These are phyloP conservation scores for Pseudomyrmex pallidus DNA, from an alignment of 1,140 invertebrate genomes.

Conservation along the genomic window DNA sequence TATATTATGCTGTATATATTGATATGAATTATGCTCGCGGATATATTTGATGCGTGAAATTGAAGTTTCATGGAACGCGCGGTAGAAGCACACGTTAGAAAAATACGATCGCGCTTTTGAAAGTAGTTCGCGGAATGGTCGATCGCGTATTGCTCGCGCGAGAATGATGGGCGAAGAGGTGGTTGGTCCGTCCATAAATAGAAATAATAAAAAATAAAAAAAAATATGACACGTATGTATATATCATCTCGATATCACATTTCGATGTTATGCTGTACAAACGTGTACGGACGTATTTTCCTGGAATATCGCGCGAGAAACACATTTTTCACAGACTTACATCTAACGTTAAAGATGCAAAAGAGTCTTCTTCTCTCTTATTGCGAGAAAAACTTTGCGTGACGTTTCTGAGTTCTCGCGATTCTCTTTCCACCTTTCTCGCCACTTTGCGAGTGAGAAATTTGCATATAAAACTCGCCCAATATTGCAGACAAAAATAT, in stretches of 20 bases:
- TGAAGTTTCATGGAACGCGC: constrained; percentile 33
- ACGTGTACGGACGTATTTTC: constrained; percentile 35
- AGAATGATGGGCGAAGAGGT: not conserved
- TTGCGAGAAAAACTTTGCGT: constrained; percentile 9
- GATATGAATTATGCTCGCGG: constrained; percentile 32
- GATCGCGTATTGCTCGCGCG: constrained; percentile 27
- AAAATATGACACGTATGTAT: constrained; percentile 24
- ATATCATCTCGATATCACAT: constrained; percentile 40
- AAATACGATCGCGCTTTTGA: constrained; percentile 32
- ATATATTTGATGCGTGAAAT: constrained; percentile 53
- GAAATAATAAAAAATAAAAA: constrained; percentile 55
- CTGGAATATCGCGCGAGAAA: constrained; percentile 37
- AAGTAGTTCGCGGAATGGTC: constrained; percentile 28
- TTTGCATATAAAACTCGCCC: not conserved
- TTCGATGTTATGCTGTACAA: constrained; percentile 28
- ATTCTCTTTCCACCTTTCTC: constrained; percentile 7
- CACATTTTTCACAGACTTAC: constrained; percentile 25
- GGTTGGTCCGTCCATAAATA: constrained; percentile 14
- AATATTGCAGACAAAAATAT: not conserved
- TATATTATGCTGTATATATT: not conserved
- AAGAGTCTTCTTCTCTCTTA: constrained; percentile 11
- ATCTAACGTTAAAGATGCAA: constrained; percentile 13
- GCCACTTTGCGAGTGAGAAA: constrained; percentile 5
- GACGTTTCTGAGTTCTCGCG: constrained; percentile 19
- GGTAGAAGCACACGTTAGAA: constrained; percentile 33